A percentile compares a stretch with the other conserved stretches of the same genome.
Evolutionary conservation across 2,888 invertebrate species (phyloP).

Genomic region (Agriopis leucophaearia): DNA sequence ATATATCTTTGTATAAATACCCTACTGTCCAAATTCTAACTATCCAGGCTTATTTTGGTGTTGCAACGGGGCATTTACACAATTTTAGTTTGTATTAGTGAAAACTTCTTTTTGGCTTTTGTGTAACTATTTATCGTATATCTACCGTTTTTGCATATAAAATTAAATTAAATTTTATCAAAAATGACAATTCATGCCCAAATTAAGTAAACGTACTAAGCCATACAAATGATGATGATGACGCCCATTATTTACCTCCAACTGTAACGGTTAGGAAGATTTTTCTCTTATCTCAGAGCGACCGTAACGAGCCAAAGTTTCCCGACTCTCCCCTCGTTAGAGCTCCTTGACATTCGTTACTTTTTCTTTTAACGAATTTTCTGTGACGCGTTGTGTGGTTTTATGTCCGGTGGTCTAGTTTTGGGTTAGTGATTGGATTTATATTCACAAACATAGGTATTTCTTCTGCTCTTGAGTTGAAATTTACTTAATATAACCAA

Average conservation of each 20-base stretch:
- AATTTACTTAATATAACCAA: too few relatives aligned
- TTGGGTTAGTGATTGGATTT: background rate
- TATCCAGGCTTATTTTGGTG: too few relatives aligned
- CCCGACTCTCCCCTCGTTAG: conserved; percentile 65
- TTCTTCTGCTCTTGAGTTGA: too few relatives aligned
- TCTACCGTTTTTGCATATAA: too few relatives aligned
- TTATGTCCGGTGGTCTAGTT: conserved; percentile 37
- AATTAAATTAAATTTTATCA: too few relatives aligned
- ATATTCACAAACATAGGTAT: too few relatives aligned
- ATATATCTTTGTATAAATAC: too few relatives aligned
- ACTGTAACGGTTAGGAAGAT: conserved; percentile 64
- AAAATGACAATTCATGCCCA: background rate
- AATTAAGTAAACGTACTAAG: conserved; percentile 19
- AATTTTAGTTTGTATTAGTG: too few relatives aligned
- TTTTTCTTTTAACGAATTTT: conserved; percentile 66
- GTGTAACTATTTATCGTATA: too few relatives aligned
- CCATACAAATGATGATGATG: conserved; percentile 25
- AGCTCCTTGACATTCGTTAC: conserved; percentile 64
- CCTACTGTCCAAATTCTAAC: too few relatives aligned
- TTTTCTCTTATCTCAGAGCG: conserved; percentile 71
- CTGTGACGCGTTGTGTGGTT: conserved; percentile 39
- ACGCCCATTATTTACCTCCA: conserved; percentile 38
- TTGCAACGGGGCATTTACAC: too few relatives aligned
- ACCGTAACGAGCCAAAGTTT: conserved; percentile 77
- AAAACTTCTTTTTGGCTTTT: too few relatives aligned